These are phyloP conservation scores for Eumaeus atala DNA, from an alignment of 1,140 invertebrate species.

Conservation along the genomic window DNA sequence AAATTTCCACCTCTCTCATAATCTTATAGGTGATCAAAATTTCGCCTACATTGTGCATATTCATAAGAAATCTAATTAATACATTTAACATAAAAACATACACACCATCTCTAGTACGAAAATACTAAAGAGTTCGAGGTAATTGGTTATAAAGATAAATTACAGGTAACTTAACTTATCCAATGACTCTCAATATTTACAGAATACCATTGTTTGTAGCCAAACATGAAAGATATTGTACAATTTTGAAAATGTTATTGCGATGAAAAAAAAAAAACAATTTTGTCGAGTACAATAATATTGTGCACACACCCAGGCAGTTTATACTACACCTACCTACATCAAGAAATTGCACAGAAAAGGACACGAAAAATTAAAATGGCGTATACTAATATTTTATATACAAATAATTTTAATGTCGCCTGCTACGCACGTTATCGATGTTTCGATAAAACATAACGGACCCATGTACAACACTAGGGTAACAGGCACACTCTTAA, in stretches of 20 bases:
- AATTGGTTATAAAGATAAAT: slow-evolving; percentile 68
- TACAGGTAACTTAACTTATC: slow-evolving; percentile 68
- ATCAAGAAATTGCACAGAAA: slow-evolving; percentile 46
- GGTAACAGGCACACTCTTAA: slow-evolving; percentile 51
- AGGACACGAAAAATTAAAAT: slow-evolving; percentile 30
- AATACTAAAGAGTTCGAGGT: slow-evolving; percentile 70
- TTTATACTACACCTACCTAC: slow-evolving; percentile 37
- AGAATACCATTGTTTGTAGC: slow-evolving; percentile 34
- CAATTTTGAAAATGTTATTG: slow-evolving; percentile 10
- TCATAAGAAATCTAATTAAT: slow-evolving; percentile 42
- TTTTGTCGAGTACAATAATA: slow-evolving; percentile 16
- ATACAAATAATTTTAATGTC: slow-evolving; percentile 40
- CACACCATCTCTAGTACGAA: slow-evolving; percentile 45
- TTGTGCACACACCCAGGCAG: slow-evolving; percentile 39
- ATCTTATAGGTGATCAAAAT: slow-evolving; percentile 29
- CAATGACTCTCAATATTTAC: slow-evolving; percentile 64
- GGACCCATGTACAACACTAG: slow-evolving; percentile 47
- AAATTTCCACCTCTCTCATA: slow-evolving; percentile 31
- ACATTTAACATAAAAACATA: slow-evolving; percentile 54
- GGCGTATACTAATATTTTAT: slow-evolving; percentile 35
- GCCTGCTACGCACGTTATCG: slow-evolving; percentile 26
- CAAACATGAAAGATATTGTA: slow-evolving; percentile 20
- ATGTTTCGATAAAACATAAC: slow-evolving; percentile 16
- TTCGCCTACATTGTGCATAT: slow-evolving; percentile 44
- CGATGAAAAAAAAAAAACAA: no score